These are phyloP conservation scores for Rosalia funebris DNA, from an alignment of 2,888 invertebrate species.

Conservation along the genomic window DNA sequence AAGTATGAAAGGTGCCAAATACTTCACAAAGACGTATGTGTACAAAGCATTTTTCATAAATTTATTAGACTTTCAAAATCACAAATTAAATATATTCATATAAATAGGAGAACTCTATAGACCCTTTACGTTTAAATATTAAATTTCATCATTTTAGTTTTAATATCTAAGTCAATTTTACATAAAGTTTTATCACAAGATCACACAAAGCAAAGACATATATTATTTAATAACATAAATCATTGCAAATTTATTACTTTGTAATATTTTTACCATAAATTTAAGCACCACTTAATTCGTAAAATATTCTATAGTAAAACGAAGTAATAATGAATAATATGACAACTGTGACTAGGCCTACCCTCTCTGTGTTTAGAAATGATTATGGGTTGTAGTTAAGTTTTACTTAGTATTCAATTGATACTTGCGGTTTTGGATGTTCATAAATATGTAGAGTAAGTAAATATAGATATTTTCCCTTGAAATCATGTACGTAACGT, in stretches of 20 bases:
- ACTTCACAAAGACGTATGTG: neutral
- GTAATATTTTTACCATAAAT: neutral
- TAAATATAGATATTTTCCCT: no score
- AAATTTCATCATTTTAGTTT: no score
- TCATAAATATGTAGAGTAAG: neutral
- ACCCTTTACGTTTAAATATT: neutral
- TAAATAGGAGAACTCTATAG: no score
- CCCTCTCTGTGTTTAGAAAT: no score
- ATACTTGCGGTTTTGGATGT: neutral
- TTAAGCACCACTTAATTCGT: conserved; percentile 14
- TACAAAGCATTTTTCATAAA: no score
- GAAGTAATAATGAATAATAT: no score
- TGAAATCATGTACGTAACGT: no score
- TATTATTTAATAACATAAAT: conserved; percentile 4
- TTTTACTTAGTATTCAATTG: no score
- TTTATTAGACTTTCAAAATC: neutral
- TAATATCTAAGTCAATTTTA: neutral
- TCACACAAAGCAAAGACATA: conserved; percentile 13
- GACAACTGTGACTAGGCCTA: conserved; percentile 10
- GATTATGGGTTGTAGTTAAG: no score
- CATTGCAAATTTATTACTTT: conserved; percentile 5
- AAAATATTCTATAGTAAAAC: no score
- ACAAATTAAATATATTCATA: no score
- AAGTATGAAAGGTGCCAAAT: conserved; percentile 17
- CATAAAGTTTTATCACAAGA: conserved; percentile 18